Conservation (phyloP, 2,113 vertebrate species). For the Siphamia tubifer region DNA sequence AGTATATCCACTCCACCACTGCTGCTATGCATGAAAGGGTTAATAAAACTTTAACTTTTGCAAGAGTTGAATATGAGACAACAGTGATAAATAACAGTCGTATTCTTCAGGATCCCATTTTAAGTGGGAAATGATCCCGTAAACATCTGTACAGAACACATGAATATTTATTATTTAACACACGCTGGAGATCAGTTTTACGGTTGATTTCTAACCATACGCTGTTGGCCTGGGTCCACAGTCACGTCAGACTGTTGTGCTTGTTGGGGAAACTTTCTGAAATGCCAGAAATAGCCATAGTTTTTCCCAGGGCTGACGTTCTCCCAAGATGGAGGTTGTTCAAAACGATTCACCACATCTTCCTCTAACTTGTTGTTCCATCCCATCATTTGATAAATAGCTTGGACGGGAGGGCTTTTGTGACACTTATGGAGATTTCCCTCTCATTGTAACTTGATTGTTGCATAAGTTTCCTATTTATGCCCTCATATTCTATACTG, state of each 20-base stretch:
- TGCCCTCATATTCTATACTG: not conserved
- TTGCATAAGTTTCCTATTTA: not conserved
- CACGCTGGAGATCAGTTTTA: not conserved
- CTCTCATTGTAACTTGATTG: constrained; percentile 7
- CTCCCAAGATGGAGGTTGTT: constrained; percentile 10
- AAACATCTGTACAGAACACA: too few species aligned
- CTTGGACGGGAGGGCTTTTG: not conserved
- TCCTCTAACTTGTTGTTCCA: constrained; percentile 4
- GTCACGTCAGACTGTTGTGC: constrained; percentile 17
- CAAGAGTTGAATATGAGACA: too few species aligned
- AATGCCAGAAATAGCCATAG: constrained; percentile 2
- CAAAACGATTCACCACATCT: not conserved
- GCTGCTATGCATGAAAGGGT: too few species aligned
- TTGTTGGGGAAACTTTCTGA: constrained; percentile 14
- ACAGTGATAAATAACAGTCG: too few species aligned
- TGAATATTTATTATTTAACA: too few species aligned
- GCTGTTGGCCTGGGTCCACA: not conserved
- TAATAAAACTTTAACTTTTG: too few species aligned
- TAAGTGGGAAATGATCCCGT: too few species aligned
- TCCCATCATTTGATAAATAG: not conserved
- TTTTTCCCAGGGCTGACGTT: constrained; percentile 1
- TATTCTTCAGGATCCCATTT: too few species aligned
- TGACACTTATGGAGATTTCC: constrained; percentile 17
- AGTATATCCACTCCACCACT: too few species aligned
- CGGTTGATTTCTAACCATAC: not conserved